Evolutionary conservation across 2,113 vertebrate species (phyloP), one percentile per base, ranked within the genome.

Genomic region (Apaloderma vittatum): DNA sequence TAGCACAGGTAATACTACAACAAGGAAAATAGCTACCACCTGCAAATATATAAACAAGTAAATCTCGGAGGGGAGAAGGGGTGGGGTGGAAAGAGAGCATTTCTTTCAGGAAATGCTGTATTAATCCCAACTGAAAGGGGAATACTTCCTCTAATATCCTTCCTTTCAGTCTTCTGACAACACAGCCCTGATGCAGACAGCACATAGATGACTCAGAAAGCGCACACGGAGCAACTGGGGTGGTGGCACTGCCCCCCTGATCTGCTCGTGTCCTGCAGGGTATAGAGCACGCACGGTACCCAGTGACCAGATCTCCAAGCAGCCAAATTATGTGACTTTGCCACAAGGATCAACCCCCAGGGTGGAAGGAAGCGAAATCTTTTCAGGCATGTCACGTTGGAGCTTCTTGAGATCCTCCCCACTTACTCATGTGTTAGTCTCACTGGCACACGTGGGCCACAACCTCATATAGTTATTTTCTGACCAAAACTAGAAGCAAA

Each of bases 1-100:
- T 90, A 79, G 45, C 58, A 70, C 77, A 93, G 70, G 89, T 85
- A 93, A 82, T 23, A 61, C 36, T 74, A 85, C 58, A 52, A 45
- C 34, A 84, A 91, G 49, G 84, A 77, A 68, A 59, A 85, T 34
- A 88, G 40, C 67, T 68, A 29, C 34, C 58, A 88, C 40, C 74
- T 76, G 74, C 74, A 85, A 79, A 32, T 34, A 82, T 1, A 75
- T 15, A 65, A 92, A 83, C 40, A 78, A 81, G n/a, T 22, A 74
- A 63, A 84, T 34, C 48, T 81, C 65, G 32, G 45, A 55, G n/a
- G 20, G 37, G 19, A 83, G 40, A 72, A 74, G 12, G 37, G 8
- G 32, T 68, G 29, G 34, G 59, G n/a, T 23, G 22, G 36, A 46
- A 55, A 87, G 55, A 75, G 20, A 94, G n/a, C 3, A 8, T 32